These are phyloP conservation scores for Dicyrtomina minuta DNA, from an alignment of 2,888 invertebrate genomes.

Conservation along the genomic window DNA sequence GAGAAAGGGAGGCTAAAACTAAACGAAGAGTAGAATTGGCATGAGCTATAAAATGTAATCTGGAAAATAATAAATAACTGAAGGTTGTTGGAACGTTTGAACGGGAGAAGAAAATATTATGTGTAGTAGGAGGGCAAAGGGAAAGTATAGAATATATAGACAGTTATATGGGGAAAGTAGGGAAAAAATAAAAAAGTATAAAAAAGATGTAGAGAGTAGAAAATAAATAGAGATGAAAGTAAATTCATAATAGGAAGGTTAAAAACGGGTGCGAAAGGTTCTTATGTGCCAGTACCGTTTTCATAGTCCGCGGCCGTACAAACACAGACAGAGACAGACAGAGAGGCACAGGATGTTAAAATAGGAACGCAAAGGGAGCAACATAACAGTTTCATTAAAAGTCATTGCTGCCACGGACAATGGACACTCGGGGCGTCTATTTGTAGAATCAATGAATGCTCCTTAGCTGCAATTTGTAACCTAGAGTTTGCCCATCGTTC, in stretches of 20 bases:
- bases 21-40: too few relatives aligned
- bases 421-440: conserved; percentile 28
- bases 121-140: too few relatives aligned
- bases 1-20: too few relatives aligned
- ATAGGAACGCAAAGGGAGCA: conserved; percentile 4
- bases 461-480: conserved; percentile 32
- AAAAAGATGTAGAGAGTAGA: too few relatives aligned
- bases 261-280: neutral
- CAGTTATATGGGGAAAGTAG: too few relatives aligned
- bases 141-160: too few relatives aligned
- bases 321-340: conserved; percentile 7
- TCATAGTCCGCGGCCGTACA: neutral
- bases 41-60: too few relatives aligned
- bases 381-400: conserved; percentile 32
- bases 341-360: neutral
- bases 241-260: neutral
- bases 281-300: neutral
- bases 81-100: too few relatives aligned
- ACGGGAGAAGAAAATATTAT: too few relatives aligned
- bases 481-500: conserved; percentile 17
- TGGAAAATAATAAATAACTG: too few relatives aligned
- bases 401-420: conserved; percentile 31
- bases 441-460: conserved; percentile 33
- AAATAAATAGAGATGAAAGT: neutral
- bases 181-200: too few relatives aligned